Percentiles rank a stretch among this genome's conserved stretches.
phyloP scores from a whole-genome alignment of 1,140 invertebrate genomes.

The Melanaphis sacchari region DNA sequence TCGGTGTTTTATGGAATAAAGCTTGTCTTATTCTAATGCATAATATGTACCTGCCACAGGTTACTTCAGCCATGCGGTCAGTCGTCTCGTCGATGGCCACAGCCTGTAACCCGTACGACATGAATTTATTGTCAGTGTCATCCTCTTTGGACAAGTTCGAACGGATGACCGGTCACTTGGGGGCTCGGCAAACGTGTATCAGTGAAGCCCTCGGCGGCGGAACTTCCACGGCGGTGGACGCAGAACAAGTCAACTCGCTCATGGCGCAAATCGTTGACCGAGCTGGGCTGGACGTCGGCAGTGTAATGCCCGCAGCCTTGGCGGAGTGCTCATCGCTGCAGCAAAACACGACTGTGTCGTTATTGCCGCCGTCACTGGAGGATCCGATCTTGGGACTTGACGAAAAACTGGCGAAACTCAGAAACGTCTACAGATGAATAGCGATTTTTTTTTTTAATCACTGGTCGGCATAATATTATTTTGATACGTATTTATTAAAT shows the following conservation, averaged over 20 bases:
- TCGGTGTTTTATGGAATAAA: too few relatives aligned
- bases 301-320: slow-evolving; percentile 8
- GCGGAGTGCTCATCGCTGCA: not conserved
- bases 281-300: slow-evolving; percentile 42
- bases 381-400: not conserved
- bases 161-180: slow-evolving; percentile 14
- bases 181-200: not conserved
- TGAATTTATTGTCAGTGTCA: not conserved
- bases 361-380: too few relatives aligned
- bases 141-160: slow-evolving; percentile 7
- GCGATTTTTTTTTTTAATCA: too few relatives aligned
- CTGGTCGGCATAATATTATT: too few relatives aligned
- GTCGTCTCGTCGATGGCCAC: slow-evolving; percentile 5
- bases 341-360: not conserved
- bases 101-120: not conserved
- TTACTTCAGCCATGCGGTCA: not conserved
- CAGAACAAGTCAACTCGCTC: not conserved
- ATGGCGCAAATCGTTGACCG: slow-evolving; percentile 36
- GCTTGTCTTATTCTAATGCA: too few relatives aligned
- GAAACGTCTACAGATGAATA: not conserved
- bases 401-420: slow-evolving; percentile 28
- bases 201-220: not conserved
- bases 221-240: not conserved
- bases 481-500: too few relatives aligned
- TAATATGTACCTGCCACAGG: not conserved